Percentiles rank a stretch among this genome's conserved stretches.
Evolutionary conservation across 1,140 invertebrate genomes (phyloP).

Genomic region (Drosophila pachea): DNA sequence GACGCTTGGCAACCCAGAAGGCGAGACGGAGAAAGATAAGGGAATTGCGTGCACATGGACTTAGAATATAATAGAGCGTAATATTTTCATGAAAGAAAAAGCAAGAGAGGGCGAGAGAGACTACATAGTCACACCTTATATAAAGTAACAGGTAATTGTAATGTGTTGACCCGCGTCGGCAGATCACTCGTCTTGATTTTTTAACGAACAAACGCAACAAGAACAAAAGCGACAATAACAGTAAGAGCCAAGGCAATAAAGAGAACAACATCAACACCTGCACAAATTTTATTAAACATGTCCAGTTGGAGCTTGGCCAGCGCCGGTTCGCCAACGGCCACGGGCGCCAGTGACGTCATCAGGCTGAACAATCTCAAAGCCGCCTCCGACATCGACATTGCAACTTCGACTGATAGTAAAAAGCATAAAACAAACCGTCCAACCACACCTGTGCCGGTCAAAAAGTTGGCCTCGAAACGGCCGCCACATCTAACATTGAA

Average conservation of each 20-base stretch:
- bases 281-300: slow-evolving; percentile 38
- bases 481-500: slow-evolving; percentile 54
- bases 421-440: slow-evolving; percentile 39
- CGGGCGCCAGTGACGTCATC: slow-evolving; percentile 54
- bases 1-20: neutral
- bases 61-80: slow-evolving; percentile 21
- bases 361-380: slow-evolving; percentile 48
- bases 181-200: neutral
- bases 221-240: neutral
- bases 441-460: slow-evolving; percentile 58
- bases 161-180: slow-evolving; percentile 12
- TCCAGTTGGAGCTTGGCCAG: slow-evolving; percentile 70
- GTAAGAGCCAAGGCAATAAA: slow-evolving; percentile 8
- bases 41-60: slow-evolving; percentile 7
- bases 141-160: slow-evolving; percentile 20
- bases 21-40: neutral
- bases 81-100: neutral
- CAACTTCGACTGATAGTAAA: slow-evolving; percentile 10
- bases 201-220: neutral
- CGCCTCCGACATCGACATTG: slow-evolving; percentile 48
- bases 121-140: neutral
- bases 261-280: neutral
- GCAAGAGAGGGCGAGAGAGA: neutral
- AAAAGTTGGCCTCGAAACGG: slow-evolving; percentile 53
- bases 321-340: slow-evolving; percentile 57